A percentile compares a stretch with the other conserved stretches of the same genome.
phyloP scores from a whole-genome alignment of 1,140 invertebrate species.

The Macrosteles quadrilineatus region DNA sequence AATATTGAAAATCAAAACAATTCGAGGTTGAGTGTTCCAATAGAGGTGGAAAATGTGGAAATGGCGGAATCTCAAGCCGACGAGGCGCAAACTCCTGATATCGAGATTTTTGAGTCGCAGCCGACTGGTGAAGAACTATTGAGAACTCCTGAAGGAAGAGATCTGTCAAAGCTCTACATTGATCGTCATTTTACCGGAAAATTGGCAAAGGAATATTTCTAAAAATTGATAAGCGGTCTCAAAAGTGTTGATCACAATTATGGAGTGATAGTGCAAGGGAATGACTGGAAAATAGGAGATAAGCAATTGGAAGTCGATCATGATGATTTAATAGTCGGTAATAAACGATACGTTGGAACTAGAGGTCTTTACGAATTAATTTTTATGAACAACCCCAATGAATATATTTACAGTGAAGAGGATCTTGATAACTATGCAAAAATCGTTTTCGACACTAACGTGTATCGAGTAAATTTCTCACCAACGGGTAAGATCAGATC shows the following conservation, averaged over 20 bases:
- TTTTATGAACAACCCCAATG: background rate
- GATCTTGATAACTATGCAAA: background rate
- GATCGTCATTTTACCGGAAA: background rate
- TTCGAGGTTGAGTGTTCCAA: background rate
- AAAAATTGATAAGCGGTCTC: background rate
- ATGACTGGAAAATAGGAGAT: background rate
- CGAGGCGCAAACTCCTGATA: background rate
- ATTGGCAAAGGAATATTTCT: background rate
- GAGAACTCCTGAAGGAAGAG: background rate
- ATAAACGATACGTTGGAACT: background rate
- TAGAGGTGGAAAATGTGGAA: too few relatives aligned
- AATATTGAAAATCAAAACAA: background rate
- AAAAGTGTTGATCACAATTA: background rate
- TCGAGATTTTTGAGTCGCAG: background rate
- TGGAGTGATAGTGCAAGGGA: background rate
- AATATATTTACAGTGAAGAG: background rate
- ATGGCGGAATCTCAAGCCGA: background rate
- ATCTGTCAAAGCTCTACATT: background rate
- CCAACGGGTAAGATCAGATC: background rate
- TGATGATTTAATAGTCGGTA: background rate
- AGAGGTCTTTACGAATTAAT: constrained; percentile 1
- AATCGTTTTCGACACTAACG: background rate
- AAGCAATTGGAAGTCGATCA: background rate
- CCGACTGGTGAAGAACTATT: background rate
- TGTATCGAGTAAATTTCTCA: background rate